Evolutionary conservation across 2,797 vertebrate genomes (phyloP).

Genomic region (Phoebastria nigripes): DNA sequence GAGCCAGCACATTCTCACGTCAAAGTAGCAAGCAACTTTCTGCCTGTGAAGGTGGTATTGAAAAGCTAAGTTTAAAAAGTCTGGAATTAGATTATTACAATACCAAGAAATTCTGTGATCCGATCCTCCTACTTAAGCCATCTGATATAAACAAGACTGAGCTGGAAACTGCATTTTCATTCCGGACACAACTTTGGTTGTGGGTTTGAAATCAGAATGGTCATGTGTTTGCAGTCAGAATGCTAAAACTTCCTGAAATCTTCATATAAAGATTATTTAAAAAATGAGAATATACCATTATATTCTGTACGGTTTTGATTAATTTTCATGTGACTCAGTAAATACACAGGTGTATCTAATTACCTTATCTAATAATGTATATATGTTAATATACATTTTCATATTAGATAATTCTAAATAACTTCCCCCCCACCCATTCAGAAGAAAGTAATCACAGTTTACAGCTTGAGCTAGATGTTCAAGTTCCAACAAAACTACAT

Average conservation of each 20-base stretch:
- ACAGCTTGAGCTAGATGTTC: not conserved
- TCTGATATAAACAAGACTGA: not conserved
- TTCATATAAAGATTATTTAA: not conserved
- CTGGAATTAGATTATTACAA: not conserved
- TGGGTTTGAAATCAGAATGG: not conserved
- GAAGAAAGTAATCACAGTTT: not conserved
- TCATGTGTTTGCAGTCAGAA: not conserved
- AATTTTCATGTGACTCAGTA: not conserved
- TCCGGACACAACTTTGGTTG: not conserved
- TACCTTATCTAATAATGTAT: not conserved
- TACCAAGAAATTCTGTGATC: not conserved
- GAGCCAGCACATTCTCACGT: not conserved
- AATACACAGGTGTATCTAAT: not conserved
- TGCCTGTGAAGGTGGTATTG: not conserved
- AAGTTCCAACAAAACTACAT: not conserved
- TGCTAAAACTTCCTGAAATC: not conserved
- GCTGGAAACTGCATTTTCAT: not conserved
- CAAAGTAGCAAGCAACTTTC: not conserved
- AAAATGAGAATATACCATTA: not conserved
- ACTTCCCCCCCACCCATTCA: not conserved
- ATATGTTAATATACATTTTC: not conserved
- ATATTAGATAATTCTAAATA: not conserved
- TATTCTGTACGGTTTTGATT: not conserved
- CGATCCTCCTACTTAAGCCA: rapidly evolving
- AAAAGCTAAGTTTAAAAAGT: not conserved